Base-by-base conservation (phyloP, 2,797 vertebrate genomes). In the Syngnathus acus region DNA sequence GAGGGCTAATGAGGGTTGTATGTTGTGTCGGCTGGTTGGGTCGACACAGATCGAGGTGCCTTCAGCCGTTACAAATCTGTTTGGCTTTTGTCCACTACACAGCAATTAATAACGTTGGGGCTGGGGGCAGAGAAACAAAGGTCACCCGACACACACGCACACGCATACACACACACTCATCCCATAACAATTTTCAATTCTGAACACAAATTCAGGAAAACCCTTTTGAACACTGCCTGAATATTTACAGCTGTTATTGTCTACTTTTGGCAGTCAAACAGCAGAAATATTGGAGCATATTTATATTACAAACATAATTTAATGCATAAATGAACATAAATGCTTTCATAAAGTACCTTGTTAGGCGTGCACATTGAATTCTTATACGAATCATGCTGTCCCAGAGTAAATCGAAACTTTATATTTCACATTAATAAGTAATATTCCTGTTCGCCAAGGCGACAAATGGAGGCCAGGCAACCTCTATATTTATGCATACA, bases 41-140 rank as follows among this genome's bases (percentile, higher is more conserved):
- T 91, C 82, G 94, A 95, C 93, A 95, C 93, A 95, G 94, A 98
- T 95, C 94, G 94, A 96, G 94, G 94, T 95, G 92, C 95, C 93
- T 95, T 97, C 94, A 94, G 92, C 91, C 91, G 94, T 95, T 96
- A 98, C 94, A 97, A 95, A 96, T 97, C 95, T 97, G 94, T 97
- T 98, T 95, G 94, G 95, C 95, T 98, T 95, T 96, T 93, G 92
- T 94, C 92, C 94, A 94, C 94, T 94, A 95, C 94, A 94, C 91
- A 92, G 93, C 93, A 92, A 98, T 99, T 97, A 96, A 98, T 97
- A 98, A 97, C 91, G 93, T 77, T 80, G 91, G 91, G 89, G 85
- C 87, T 90, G 91, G 92, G 92, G 90, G 90, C 92, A 91, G 94
- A 93, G 92, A 93, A 91, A 84, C 83, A 88, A 90, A 93, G 94